Conservation (phyloP, 2,888 invertebrate species). For the Ommatoiulus sabulosus region DNA sequence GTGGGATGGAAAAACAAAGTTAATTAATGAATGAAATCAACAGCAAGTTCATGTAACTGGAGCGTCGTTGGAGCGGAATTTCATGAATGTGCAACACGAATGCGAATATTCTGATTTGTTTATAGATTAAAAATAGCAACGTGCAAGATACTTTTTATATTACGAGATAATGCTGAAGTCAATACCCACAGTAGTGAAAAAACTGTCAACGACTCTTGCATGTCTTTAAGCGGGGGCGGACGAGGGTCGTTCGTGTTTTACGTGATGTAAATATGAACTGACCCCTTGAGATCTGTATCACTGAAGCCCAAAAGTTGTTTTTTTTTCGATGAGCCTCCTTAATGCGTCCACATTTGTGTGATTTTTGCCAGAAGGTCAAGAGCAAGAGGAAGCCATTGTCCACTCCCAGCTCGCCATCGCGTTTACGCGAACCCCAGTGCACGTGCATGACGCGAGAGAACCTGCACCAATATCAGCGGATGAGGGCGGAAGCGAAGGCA, state of each 20-base stretch:
- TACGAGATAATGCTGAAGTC: no score
- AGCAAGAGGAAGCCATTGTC: slow-evolving; percentile 91
- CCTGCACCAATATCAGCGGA: slow-evolving; percentile 77
- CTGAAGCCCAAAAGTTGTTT: no score
- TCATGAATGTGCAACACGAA: neutral
- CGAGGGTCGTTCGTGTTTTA: neutral
- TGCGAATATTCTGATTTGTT: neutral
- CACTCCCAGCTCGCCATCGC: slow-evolving; percentile 92
- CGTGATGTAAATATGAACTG: neutral
- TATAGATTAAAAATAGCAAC: neutral
- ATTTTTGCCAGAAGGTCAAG: slow-evolving; percentile 64
- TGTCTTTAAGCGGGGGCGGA: neutral
- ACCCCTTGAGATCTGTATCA: neutral
- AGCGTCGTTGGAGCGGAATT: neutral
- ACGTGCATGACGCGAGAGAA: slow-evolving; percentile 92
- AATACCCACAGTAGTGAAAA: no score
- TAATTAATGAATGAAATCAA: neutral
- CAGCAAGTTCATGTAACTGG: neutral
- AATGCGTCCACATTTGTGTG: slow-evolving; percentile 6
- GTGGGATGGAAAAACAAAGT: neutral
- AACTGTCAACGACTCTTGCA: no score
- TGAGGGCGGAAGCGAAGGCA: slow-evolving; percentile 74
- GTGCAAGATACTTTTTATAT: neutral
- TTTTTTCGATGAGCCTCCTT: neutral
- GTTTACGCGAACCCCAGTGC: slow-evolving; percentile 87